Percentiles rank a stretch among this genome's conserved stretches.
Evolutionary conservation across 1,140 invertebrate species (phyloP).

Genomic region (Drosophila micromelanica): DNA sequence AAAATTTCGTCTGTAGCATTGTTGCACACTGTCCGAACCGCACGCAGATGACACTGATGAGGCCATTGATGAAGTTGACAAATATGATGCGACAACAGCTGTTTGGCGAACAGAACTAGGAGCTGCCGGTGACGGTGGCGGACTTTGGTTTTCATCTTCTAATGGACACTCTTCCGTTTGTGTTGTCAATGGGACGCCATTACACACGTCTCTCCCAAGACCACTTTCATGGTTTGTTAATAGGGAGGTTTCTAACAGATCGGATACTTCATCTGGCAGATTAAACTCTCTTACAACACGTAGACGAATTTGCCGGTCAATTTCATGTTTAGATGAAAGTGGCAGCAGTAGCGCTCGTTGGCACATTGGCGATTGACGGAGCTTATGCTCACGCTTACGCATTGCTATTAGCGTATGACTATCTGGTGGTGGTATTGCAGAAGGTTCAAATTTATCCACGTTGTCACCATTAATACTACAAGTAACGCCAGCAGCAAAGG

Average conservation of each 20-base stretch:
- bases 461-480: constrained; percentile 87
- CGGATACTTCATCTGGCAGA: constrained; percentile 95
- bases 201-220: constrained; percentile 38
- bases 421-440: constrained; percentile 89
- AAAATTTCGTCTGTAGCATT: constrained; percentile 85
- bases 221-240: constrained; percentile 46
- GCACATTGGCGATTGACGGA: constrained; percentile 91
- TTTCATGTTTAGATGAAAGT: constrained; percentile 90
- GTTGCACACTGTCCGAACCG: constrained; percentile 56
- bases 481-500: constrained; percentile 85
- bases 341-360: constrained; percentile 91
- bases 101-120: constrained; percentile 57
- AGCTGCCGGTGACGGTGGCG: constrained; percentile 78
- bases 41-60: constrained; percentile 73
- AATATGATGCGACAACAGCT: constrained; percentile 51
- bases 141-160: constrained; percentile 70
- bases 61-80: constrained; percentile 58
- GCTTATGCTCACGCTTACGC: constrained; percentile 93
- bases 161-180: constrained; percentile 53
- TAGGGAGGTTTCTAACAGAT: constrained; percentile 89
- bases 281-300: constrained; percentile 97
- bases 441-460: constrained; percentile 87
- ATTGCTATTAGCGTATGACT: constrained; percentile 91
- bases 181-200: constrained; percentile 28
- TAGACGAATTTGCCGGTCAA: constrained; percentile 91